Evolutionary conservation across 2,888 invertebrate species (phyloP).

Genomic region (Netelia virgata): DNA sequence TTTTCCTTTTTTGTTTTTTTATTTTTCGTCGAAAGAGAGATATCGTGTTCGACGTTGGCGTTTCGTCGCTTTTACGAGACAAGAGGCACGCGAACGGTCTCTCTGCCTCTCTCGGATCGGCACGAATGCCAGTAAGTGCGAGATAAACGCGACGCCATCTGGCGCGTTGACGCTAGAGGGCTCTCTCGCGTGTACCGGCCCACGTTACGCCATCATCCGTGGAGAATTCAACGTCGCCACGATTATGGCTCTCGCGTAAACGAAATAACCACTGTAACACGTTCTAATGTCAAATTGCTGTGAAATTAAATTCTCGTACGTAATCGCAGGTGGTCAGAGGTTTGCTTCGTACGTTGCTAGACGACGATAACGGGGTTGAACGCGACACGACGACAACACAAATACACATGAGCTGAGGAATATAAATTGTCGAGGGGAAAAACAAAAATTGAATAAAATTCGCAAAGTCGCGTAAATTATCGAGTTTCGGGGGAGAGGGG

Average conservation of each 20-base stretch:
- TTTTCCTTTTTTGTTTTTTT: not conserved
- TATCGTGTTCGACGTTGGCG: too few relatives aligned
- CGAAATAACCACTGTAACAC: constrained; percentile 60
- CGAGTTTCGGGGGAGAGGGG: not conserved
- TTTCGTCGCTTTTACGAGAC: too few relatives aligned
- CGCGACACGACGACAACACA: too few relatives aligned
- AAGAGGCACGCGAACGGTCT: too few relatives aligned
- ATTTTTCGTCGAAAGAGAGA: too few relatives aligned
- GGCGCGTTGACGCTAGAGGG: too few relatives aligned
- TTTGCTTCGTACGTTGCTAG: not conserved
- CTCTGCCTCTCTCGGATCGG: too few relatives aligned
- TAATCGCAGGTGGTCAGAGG: constrained; percentile 43
- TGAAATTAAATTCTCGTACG: constrained; percentile 71
- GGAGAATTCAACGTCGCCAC: constrained; percentile 18
- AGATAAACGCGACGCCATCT: too few relatives aligned
- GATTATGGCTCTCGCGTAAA: constrained; percentile 51
- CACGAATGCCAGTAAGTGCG: too few relatives aligned
- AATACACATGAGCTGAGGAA: not conserved
- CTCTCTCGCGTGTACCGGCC: too few relatives aligned
- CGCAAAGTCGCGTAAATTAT: constrained; percentile 16
- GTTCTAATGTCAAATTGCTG: constrained; percentile 63
- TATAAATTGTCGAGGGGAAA: not conserved
- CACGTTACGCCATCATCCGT: not conserved
- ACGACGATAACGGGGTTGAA: not conserved
- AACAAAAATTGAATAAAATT: constrained; percentile 3